Evolutionary conservation across 2,888 invertebrate species (phyloP), one percentile per base, ranked within the genome.

Genomic region (Colletes collaris): DNA sequence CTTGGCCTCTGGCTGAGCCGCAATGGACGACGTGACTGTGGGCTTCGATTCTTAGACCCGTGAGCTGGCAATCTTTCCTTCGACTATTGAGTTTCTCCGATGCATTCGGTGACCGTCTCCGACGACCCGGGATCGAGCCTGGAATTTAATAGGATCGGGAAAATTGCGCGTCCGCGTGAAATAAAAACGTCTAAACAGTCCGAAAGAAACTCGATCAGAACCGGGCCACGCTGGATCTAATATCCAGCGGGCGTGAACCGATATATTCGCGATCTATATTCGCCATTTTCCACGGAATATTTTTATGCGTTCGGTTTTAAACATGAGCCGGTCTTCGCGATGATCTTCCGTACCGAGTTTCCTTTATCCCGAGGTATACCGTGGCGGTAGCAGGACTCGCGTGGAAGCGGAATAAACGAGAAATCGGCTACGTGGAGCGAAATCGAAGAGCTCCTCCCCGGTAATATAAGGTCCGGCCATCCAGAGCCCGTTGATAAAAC

Each of bases 401-500:
- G 53, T 60, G 16, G 46, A 44, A 52, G 19, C 50, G 67, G 76
- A 71, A 83, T 83, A 77, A 86, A 76, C 68, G 66, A 60, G 81
- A 74, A 74, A 81, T 86, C 79, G 79, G 71, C 73, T 84, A 64
- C 60, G 64, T 56, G 75, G 65, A 62, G 75, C 59, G 73, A 82
- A 81, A 84, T 84, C 82, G 76, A 64, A 27, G 59, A 16, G 52
- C 46, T 3, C 73, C 59, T 52, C 37, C 60, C 27, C 50, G 27
- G 81, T 83, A 82, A 87, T 85, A 81, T 85, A 83, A 79, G 79
- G 78, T 82, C 81, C 84, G 53, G 65, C 73, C 68, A 56, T 53
- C 70, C 68, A 76, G 40, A 73, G 71, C 76, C 27, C 82, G 79
- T 81, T 88, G 84, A 89, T 89, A 89, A 89, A 89, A 89, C 83